Evolutionary conservation across 2,797 vertebrate species (phyloP).

Genomic region (Crocidura indochinensis): DNA sequence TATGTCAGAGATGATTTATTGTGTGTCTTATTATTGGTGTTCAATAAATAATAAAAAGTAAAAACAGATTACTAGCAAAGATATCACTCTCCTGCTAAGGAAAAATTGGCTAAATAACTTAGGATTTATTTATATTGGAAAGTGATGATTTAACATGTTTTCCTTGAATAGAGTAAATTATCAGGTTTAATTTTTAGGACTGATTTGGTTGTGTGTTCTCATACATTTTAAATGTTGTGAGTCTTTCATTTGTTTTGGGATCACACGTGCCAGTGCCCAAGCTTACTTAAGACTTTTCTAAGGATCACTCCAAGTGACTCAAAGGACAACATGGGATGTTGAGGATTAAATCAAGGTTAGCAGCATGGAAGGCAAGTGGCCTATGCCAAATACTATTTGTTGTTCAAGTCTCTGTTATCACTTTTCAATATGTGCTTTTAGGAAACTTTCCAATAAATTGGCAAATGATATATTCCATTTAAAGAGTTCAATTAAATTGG

Average conservation of each 20-base stretch:
- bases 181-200: slow-evolving; percentile 34
- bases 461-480: neutral
- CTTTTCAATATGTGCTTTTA: slow-evolving; percentile 41
- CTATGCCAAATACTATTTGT: too few species aligned
- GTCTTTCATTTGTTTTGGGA: too few species aligned
- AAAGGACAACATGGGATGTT: too few species aligned
- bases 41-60: slow-evolving; percentile 78
- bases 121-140: slow-evolving; percentile 65
- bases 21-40: slow-evolving; percentile 39
- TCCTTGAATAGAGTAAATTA: slow-evolving; percentile 27
- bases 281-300: too few species aligned
- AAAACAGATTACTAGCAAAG: slow-evolving; percentile 69
- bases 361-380: too few species aligned
- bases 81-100: slow-evolving; percentile 39
- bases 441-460: slow-evolving; percentile 10
- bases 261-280: too few species aligned
- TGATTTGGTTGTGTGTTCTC: too few species aligned
- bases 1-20: slow-evolving; percentile 69
- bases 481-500: neutral
- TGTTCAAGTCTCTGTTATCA: too few species aligned
- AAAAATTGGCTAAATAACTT: slow-evolving; percentile 68
- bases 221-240: neutral
- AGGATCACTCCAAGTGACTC: too few species aligned
- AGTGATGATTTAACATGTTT: slow-evolving; percentile 39
- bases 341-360: too few species aligned